Conservation (phyloP, 2,888 invertebrate genomes). For the Ormyrus labotus region DNA sequence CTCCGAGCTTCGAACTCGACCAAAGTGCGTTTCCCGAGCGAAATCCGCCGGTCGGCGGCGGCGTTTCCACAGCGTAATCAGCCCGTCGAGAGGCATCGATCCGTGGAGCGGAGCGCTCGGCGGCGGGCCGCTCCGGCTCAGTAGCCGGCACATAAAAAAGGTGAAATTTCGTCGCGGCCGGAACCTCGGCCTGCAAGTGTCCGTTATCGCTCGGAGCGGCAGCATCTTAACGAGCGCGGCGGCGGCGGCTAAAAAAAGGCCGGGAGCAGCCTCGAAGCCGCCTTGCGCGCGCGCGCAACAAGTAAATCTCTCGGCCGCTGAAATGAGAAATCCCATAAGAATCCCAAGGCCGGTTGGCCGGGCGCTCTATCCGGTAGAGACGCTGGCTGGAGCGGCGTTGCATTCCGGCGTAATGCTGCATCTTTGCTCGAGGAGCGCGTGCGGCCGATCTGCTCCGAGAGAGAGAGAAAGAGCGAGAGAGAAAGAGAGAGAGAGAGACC, state of each 20-base stretch:
- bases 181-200: slow-evolving; percentile 25
- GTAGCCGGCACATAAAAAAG: no score
- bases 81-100: no score
- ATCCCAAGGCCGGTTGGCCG: slow-evolving; percentile 48
- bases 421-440: slow-evolving; percentile 32
- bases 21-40: no score
- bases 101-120: no score
- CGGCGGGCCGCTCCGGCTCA: no score
- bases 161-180: slow-evolving; percentile 10
- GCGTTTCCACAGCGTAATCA: no score
- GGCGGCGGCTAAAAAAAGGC: slow-evolving; percentile 21
- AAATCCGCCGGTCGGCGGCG: no score
- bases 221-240: slow-evolving; percentile 28
- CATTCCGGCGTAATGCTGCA: slow-evolving; percentile 55
- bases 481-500: slow-evolving; percentile 70
- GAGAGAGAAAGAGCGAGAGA: neutral
- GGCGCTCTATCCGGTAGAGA: neutral
- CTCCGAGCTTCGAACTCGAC: no score
- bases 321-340: slow-evolving; percentile 56
- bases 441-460: slow-evolving; percentile 9
- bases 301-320: slow-evolving; percentile 49
- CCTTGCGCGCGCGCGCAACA: slow-evolving; percentile 31
- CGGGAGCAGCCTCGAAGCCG: neutral
- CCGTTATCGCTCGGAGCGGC: slow-evolving; percentile 25
- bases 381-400: slow-evolving; percentile 14